Evolutionary conservation across 2,888 invertebrate species (phyloP).

Genomic region (Pegoplata infirma): DNA sequence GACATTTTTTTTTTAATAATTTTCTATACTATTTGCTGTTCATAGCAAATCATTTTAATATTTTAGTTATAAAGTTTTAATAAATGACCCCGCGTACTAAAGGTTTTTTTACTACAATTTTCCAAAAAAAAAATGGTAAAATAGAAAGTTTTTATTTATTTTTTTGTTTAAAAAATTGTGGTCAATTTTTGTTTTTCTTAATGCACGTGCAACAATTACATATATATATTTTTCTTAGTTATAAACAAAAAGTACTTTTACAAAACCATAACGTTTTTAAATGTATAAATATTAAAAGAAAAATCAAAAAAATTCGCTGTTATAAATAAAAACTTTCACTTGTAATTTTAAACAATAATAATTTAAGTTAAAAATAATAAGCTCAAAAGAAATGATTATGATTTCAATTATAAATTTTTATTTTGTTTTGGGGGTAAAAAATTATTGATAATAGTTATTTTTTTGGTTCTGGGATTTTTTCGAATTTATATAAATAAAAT

Average conservation of each 20-base stretch:
- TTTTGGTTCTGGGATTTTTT: too few species aligned
- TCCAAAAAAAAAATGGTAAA: slow-evolving; percentile 9
- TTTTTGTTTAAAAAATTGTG: slow-evolving; percentile 23
- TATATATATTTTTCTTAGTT: background rate
- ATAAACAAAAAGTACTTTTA: background rate
- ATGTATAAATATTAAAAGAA: background rate
- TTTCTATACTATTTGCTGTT: too few species aligned
- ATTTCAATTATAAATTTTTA: background rate
- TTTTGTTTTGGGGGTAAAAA: background rate
- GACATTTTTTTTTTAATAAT: too few species aligned
- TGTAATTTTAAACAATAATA: slow-evolving; percentile 28
- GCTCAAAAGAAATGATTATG: background rate
- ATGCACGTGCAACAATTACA: slow-evolving; percentile 57
- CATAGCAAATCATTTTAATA: slow-evolving; percentile 20
- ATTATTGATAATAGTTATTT: background rate
- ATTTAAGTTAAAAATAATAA: slow-evolving; percentile 4
- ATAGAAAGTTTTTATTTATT: slow-evolving; percentile 51
- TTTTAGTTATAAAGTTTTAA: slow-evolving; percentile 7
- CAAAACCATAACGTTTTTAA: background rate
- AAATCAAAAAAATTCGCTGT: slow-evolving; percentile 18
- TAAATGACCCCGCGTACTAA: slow-evolving; percentile 29
- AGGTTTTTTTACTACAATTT: slow-evolving; percentile 9
- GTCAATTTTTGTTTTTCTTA: slow-evolving; percentile 34
- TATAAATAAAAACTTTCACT: slow-evolving; percentile 61
- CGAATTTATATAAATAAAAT: background rate